Percentiles rank a stretch among this genome's conserved stretches.
Evolutionary conservation across 2,797 vertebrate genomes (phyloP).

Genomic region (Carduelis carduelis): DNA sequence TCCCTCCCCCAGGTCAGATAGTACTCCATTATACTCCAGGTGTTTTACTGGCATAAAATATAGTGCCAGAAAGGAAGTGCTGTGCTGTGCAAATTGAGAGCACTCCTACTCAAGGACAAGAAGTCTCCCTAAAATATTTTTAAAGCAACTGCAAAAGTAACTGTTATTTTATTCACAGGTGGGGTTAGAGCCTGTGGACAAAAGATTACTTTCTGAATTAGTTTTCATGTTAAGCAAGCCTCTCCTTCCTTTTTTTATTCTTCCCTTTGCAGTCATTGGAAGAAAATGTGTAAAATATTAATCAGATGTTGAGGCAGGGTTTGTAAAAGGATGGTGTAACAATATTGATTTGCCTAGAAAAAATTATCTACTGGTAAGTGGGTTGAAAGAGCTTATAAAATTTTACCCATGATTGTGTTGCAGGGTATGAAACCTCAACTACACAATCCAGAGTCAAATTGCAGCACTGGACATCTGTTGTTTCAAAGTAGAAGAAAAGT

Average conservation of each 20-base stretch:
- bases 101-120: not conserved
- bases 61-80: not conserved
- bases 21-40: not conserved
- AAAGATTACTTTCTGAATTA: not conserved
- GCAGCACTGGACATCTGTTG: not conserved
- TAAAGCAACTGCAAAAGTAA: not conserved
- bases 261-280: not conserved
- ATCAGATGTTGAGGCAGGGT: not conserved
- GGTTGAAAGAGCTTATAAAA: not conserved
- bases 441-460: not conserved
- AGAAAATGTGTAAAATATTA: not conserved
- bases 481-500: slow-evolving; percentile 3
- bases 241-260: not conserved
- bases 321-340: not conserved
- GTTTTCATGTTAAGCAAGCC: not conserved
- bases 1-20: not conserved
- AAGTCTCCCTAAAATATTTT: not conserved
- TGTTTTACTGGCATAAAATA: not conserved
- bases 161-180: not conserved
- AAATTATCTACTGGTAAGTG: not conserved
- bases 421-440: not conserved
- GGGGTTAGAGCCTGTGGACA: not conserved
- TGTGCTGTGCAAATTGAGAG: not conserved
- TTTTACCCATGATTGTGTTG: not conserved
- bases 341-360: not conserved